Base-by-base conservation (phyloP, 2,888 invertebrate genomes). In the Mythimna impura region DNA sequence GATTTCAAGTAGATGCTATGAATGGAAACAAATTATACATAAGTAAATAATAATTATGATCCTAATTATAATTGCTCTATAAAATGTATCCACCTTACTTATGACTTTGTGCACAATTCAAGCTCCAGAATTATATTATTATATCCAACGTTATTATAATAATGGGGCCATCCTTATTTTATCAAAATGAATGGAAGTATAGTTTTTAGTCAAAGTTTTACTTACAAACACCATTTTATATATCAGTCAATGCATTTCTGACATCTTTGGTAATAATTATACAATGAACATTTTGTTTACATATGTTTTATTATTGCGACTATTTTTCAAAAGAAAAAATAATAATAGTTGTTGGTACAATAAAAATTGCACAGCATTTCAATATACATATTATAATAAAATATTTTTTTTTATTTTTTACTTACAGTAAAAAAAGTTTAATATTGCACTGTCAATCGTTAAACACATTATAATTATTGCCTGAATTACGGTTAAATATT, bases 391-490 rank as follows among this genome's bases (percentile, higher is more conserved):
- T 86, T 86, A 85, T 88, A 87, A 87, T 87, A 88, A 89, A 90
- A 91, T 91, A 90, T 89, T 86, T 88, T 88, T 71, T 89, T 90
- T 89, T 88, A 61, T 58, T 88, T 93, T 94, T 95, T 93, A 95
- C 95, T 95, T 94, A 94, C 85, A 95, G 95, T 94, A 95, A 95
- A 79, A 94, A 94, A 91, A 90, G 87, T 92, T 93, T 92, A 90
- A 93, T 95, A 95, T 95, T 95, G 95, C 95, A 95, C 95, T 93
- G 95, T 92, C 89, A 91, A 91, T 86, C 57, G 84, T 87, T 86
- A 77, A 85, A 83, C 68, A 86, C 82, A 84, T 90, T 85, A 89
- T 88, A 89, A 90, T 89, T 91, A 91, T 92, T 93, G 90, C 92
- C 89, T 86, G 90, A 85, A 88, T 81, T 84, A 86, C 70, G 66